These are phyloP conservation scores for Ctenosaura bakeri DNA, from an alignment of 2,797 vertebrate species.

Conservation along the genomic window DNA sequence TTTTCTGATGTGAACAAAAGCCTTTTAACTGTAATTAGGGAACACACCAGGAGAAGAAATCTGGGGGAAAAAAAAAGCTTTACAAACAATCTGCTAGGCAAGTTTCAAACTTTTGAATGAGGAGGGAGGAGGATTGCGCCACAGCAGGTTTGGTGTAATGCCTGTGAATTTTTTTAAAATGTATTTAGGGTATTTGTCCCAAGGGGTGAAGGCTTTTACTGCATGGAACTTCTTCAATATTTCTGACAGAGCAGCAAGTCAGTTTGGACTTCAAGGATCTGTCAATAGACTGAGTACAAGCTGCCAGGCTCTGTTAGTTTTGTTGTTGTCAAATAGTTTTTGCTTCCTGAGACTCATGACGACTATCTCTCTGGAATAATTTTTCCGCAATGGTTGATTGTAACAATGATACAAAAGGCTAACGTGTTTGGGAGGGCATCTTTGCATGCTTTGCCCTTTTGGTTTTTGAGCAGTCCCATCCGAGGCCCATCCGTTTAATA, in stretches of 20 bases:
- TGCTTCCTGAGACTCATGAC: too few relatives aligned
- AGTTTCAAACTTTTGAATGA: neutral
- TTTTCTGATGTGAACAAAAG: neutral
- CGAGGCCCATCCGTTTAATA: too few relatives aligned
- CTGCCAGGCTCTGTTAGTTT: neutral
- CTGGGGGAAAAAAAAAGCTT: neutral
- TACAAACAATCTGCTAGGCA: neutral
- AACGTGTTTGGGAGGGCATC: neutral
- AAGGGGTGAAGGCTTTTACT: neutral
- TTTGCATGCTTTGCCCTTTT: neutral
- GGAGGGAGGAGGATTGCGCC: too few relatives aligned
- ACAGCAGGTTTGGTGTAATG: neutral
- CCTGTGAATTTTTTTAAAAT: neutral
- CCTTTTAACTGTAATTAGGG: neutral
- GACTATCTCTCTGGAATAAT: neutral
- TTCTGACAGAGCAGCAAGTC: neutral
- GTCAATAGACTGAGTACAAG: neutral
- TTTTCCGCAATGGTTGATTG: neutral
- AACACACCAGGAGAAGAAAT: neutral
- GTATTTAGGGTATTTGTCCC: too few relatives aligned
- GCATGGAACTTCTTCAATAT: neutral
- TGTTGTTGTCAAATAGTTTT: neutral
- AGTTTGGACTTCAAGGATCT: neutral
- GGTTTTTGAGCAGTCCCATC: neutral
- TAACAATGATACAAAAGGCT: neutral